These are phyloP conservation scores for Ailuropoda melanoleuca DNA, from an alignment of 2,113 vertebrate genomes.

Conservation along the genomic window DNA sequence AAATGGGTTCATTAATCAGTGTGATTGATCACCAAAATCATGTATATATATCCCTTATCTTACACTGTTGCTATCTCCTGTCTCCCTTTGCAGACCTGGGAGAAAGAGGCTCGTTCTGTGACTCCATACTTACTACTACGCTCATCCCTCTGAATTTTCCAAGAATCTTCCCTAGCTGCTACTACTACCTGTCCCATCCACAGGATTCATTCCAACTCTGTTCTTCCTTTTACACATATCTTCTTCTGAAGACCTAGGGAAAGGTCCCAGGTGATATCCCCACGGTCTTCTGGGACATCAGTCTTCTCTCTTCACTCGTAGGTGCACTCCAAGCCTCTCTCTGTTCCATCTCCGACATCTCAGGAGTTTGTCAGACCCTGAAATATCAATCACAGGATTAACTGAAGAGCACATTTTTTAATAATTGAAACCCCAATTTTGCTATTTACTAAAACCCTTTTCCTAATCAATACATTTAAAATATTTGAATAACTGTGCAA, in stretches of 20 bases:
- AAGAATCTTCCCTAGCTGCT: neutral
- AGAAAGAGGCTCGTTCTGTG: neutral
- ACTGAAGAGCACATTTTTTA: neutral
- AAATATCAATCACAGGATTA: neutral
- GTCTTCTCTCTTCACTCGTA: neutral
- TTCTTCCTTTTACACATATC: neutral
- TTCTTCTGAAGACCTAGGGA: neutral
- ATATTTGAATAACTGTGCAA: neutral
- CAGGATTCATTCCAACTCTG: neutral
- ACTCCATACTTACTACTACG: fast-evolving
- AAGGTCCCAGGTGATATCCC: neutral
- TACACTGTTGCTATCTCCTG: neutral
- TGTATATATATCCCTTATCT: neutral
- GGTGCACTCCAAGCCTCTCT: neutral
- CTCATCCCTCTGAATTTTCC: neutral
- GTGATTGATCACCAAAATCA: neutral
- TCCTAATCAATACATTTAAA: neutral
- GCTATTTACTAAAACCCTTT: neutral
- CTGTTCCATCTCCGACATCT: neutral
- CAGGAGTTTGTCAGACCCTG: neutral
- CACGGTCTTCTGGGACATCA: neutral
- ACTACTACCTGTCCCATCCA: neutral
- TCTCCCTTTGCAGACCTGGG: neutral
- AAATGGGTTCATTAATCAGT: neutral
- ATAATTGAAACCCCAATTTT: neutral